phyloP scores from a whole-genome alignment of 2,888 invertebrate species.

The Agrotis puta region DNA sequence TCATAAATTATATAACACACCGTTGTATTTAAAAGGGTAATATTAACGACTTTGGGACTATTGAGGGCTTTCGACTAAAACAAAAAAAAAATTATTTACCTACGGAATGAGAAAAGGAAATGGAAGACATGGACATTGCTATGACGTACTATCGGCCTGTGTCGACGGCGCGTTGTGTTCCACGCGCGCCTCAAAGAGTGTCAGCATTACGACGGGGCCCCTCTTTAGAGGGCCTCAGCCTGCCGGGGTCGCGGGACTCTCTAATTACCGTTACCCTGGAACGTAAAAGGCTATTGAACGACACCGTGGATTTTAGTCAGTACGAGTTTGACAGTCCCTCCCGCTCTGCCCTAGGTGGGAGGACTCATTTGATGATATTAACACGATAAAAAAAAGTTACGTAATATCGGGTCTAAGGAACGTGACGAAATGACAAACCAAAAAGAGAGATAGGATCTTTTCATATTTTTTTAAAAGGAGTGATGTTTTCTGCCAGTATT shows the following conservation, averaged over 20 bases:
- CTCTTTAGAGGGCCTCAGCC: too few species aligned
- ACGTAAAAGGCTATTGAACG: too few species aligned
- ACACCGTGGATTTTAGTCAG: too few species aligned
- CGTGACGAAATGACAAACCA: conserved; percentile 30
- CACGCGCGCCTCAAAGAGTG: too few species aligned
- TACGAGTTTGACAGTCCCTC: too few species aligned
- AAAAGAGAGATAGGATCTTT: conserved; percentile 18
- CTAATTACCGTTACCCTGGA: too few species aligned
- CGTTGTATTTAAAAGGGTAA: conserved; percentile 14
- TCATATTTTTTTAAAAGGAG: not conserved
- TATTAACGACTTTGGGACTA: conserved; percentile 2
- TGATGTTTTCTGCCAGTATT: not conserved
- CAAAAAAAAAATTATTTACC: conserved; percentile 18
- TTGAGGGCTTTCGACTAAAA: conserved; percentile 20
- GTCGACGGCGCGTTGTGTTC: too few species aligned
- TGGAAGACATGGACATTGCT: conserved; percentile 30
- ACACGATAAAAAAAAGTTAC: too few species aligned
- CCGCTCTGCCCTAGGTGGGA: too few species aligned
- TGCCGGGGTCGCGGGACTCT: too few species aligned
- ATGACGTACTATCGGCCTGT: conserved; percentile 19
- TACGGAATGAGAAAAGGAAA: conserved; percentile 34
- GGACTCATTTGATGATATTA: too few species aligned
- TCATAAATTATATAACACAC: not conserved
- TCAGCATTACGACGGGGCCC: too few species aligned
- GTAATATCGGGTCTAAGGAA: conserved; percentile 17